Evolutionary conservation across 2,888 invertebrate genomes (phyloP).

Genomic region (Parnassius mnemosyne): DNA sequence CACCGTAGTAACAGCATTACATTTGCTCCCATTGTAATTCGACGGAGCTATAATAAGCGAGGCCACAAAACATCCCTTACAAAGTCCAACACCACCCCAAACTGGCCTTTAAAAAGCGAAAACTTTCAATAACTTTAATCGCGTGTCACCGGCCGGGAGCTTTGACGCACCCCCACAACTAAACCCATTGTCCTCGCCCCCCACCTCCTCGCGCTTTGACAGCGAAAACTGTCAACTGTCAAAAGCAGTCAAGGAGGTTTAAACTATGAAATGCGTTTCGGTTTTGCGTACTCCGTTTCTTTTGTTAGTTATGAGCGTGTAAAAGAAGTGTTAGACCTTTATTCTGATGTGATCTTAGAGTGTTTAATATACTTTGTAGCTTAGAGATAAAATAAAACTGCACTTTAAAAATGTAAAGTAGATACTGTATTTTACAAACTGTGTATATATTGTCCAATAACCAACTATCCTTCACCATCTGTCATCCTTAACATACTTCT

Average conservation of each 20-base stretch:
- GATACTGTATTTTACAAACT: too few species aligned
- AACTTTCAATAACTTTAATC: slow-evolving; percentile 77
- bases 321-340: not conserved
- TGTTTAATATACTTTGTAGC: not conserved
- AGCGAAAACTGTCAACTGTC: slow-evolving; percentile 79
- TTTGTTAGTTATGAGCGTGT: slow-evolving; percentile 44
- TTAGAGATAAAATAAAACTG: not conserved
- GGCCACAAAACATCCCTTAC: slow-evolving; percentile 55
- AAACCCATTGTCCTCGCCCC: slow-evolving; percentile 64
- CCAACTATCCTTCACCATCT: too few species aligned
- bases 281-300: slow-evolving; percentile 65
- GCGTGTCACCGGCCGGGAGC: slow-evolving; percentile 63
- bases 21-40: slow-evolving; percentile 17
- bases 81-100: slow-evolving; percentile 52
- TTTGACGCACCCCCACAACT: slow-evolving; percentile 72
- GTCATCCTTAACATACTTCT: too few species aligned
- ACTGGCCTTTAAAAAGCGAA: slow-evolving; percentile 46
- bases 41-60: slow-evolving; percentile 17
- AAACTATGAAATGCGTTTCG: slow-evolving; percentile 65
- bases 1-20: slow-evolving; percentile 17
- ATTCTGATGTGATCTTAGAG: not conserved
- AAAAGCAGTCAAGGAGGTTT: slow-evolving; percentile 76
- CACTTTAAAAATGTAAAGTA: too few species aligned
- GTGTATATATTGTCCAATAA: too few species aligned
- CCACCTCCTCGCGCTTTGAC: slow-evolving; percentile 46